Conservation (phyloP, 2,888 invertebrate species). For the Orchestes rusci region DNA sequence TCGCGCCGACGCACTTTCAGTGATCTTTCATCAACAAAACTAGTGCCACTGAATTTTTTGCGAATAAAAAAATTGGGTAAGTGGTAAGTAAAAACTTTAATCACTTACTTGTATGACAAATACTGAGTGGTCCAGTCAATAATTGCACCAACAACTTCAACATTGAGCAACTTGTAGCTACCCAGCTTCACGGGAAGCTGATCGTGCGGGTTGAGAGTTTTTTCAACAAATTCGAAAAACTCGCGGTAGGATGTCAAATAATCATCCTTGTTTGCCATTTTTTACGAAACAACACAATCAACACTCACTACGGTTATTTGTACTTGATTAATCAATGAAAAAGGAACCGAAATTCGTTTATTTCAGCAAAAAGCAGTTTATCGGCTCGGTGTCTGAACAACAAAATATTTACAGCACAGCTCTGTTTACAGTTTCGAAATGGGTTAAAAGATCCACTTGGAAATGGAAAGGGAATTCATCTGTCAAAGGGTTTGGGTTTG, state of each 20-base stretch:
- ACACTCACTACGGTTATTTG: no score
- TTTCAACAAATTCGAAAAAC: conserved; percentile 66
- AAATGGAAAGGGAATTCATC: background rate
- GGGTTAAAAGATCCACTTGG: conserved; percentile 2
- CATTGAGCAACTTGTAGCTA: conserved; percentile 59
- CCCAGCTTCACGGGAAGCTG: conserved; percentile 67
- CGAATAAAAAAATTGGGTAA: conserved; percentile 9
- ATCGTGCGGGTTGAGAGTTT: conserved; percentile 61
- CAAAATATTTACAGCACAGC: conserved; percentile 1
- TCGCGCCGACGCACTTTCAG: background rate
- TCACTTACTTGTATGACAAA: conserved; percentile 66
- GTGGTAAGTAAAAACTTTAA: conserved; percentile 1
- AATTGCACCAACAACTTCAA: conserved; percentile 67
- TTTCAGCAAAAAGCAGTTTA: background rate
- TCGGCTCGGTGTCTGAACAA: background rate
- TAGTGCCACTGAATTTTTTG: no score
- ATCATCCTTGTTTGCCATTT: conserved; percentile 56
- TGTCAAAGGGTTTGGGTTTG: background rate
- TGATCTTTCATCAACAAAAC: no score
- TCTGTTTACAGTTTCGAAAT: no score
- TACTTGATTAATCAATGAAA: no score
- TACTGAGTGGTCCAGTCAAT: conserved; percentile 71
- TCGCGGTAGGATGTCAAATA: conserved; percentile 61
- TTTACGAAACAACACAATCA: no score
- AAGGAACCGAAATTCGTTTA: background rate